Evolutionary conservation across 2,113 vertebrate species (phyloP), one percentile per base, ranked within the genome.

Genomic region (Pluvianellus socialis): DNA sequence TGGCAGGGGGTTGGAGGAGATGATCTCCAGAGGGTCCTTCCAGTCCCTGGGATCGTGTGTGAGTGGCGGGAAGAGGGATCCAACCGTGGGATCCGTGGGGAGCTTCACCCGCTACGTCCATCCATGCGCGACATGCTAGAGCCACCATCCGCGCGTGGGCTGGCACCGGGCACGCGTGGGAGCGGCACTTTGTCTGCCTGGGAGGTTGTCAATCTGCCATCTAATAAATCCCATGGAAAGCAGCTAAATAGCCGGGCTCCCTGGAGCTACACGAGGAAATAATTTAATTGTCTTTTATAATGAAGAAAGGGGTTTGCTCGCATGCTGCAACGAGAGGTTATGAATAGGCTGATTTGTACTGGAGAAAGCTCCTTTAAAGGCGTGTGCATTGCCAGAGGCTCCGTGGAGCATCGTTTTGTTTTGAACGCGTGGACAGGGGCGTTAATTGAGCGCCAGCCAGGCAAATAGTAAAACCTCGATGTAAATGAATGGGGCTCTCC

Each of bases 81-180:
- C 18, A 10, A n/a, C 38, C 4, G 0, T 2, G 10, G 7, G 61
- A 26, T 16, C n/a, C n/a, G 7, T 10, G 1, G 14, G 56, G 56
- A 42, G 18, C 56, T 44, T 62, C 55, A 12, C 68, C 44, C 8
- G 22, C 56, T 19, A 1, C 28, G 4, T 28, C 61, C 38, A 4
- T 9, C 40, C 33, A 7, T 3, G 7, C 4, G 47, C 44, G 6
- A 4, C 10, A 1, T 0, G 3, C 2, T 4, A 5, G 67, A 52
- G 70, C 33, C 42, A 9, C 33, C 26, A 7, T 53, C 56, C 47
- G 2, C 0, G 9, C 33, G 1, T 2, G 28, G 7, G 40, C 33
- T 12, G 44, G 35, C 4, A 14, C 3, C 2, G 28, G 7, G 42
- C 33, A 7, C 35, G 35, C 4, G 17, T 4, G 32, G 38, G 47